Evolutionary conservation across 2,113 vertebrate species (phyloP).

Genomic region (Pao palembangensis): DNA sequence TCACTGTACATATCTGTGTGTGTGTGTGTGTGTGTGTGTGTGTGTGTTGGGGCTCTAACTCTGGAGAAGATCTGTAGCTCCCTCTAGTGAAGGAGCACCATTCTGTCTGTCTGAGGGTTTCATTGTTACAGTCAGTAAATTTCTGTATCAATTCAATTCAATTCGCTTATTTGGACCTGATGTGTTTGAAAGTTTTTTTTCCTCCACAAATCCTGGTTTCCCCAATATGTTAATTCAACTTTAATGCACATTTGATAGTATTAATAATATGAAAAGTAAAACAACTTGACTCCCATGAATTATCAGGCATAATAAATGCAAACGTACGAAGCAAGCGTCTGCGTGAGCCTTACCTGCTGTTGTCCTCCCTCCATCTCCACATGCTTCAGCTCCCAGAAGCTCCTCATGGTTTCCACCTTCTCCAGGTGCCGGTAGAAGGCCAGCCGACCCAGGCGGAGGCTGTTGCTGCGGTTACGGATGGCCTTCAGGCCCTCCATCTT

Average conservation of each 20-base stretch:
- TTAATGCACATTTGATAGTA: too few species aligned
- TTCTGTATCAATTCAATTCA: too few species aligned
- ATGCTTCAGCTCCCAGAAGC: slow-evolving; percentile 82
- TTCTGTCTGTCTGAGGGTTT: slow-evolving; percentile 16
- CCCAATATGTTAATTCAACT: too few species aligned
- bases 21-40: background rate
- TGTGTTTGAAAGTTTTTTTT: too few species aligned
- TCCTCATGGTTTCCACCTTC: slow-evolving; percentile 80
- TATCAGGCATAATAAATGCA: too few species aligned
- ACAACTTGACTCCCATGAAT: too few species aligned
- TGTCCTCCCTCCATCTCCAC: slow-evolving; percentile 56
- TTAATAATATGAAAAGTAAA: too few species aligned
- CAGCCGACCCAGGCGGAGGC: slow-evolving; percentile 69
- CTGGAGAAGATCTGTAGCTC: slow-evolving; percentile 16
- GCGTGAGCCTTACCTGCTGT: slow-evolving; percentile 50
- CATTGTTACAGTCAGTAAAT: background rate
- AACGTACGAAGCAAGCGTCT: background rate
- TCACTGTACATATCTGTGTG: background rate
- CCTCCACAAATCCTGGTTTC: too few species aligned
- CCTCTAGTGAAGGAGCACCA: slow-evolving; percentile 33
- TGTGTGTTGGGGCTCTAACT: background rate
- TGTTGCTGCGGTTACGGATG: slow-evolving; percentile 69
- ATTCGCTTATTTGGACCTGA: too few species aligned
- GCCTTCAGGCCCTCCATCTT: slow-evolving; percentile 80
- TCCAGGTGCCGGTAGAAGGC: slow-evolving; percentile 80